Base-by-base conservation (phyloP, 2,888 invertebrate species). In the Zhengitettix transpicula region DNA sequence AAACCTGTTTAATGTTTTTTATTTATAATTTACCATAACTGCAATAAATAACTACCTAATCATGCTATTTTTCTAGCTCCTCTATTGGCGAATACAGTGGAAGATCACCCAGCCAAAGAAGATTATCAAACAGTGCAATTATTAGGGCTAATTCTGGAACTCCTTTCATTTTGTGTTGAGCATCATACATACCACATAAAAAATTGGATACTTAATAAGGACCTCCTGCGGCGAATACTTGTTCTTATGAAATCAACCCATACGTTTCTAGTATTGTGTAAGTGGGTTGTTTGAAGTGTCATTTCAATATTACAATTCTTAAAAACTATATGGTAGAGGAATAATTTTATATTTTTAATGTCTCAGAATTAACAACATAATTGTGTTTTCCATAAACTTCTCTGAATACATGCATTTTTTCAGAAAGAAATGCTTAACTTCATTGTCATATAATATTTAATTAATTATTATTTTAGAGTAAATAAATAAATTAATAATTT, bases 121-220 rank as follows among this genome's bases (percentile, higher is more conserved):
- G 97, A 98, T 75, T 96, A 96, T 74, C 88, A 92, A 75, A 95
- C 94, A 59, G 97, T 97, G 66, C 97, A 98, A 77, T 80, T 98
- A 65, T 78, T 97, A 65, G 93, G 95, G 60, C 81, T 98, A 66
- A 94, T 99, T 64, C 77, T 99, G 68, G 98, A 99, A 74, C 80
- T 99, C 67, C 78, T 99, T 65, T 89, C 96, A 52, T 99, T 98
- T 77, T 99, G 98, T 77, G 95, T 99, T 56, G 98, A 99, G 74
- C 98, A 99, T 78, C 99, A 99, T 78, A 91, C 93, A 61, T 96
- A 94, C 79, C 94, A 98, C 78, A 96, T 98, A 75, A 96, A 97
- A 74, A 95, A 95, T 73, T 97, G 94, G 77, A 89, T 97, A 75
- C 82, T 98, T 70, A 92, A 92, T 78, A 96, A 95, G 78, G 96